These are phyloP conservation scores for Bibio marci DNA, from an alignment of 2,888 invertebrate genomes.

Conservation along the genomic window DNA sequence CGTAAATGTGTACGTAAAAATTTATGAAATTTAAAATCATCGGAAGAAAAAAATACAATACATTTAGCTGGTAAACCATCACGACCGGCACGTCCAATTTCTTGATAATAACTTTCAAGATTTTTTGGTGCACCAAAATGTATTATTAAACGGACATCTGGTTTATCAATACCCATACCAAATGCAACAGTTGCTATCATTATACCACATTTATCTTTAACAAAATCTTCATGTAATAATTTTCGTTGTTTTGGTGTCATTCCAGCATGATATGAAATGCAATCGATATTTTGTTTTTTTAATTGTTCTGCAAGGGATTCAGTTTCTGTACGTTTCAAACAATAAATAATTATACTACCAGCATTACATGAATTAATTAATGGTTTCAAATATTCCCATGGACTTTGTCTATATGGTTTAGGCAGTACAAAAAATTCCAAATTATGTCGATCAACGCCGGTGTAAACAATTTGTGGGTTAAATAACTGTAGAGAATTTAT, in stretches of 20 bases:
- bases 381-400: conserved; percentile 14
- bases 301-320: conserved; percentile 34
- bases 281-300: conserved; percentile 26
- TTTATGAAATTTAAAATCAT: conserved; percentile 31
- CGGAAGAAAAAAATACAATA: conserved; percentile 34
- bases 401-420: too few relatives aligned
- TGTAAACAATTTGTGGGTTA: too few relatives aligned
- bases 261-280: conserved; percentile 48
- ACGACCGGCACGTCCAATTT: conserved; percentile 56
- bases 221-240: conserved; percentile 41
- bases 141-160: conserved; percentile 48
- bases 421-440: too few relatives aligned
- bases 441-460: too few relatives aligned
- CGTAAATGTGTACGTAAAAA: conserved; percentile 15
- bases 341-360: conserved; percentile 48
- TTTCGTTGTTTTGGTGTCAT: conserved; percentile 33
- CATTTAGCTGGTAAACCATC: conserved; percentile 47
- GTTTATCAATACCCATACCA: conserved; percentile 58
- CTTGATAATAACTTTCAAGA: conserved; percentile 58
- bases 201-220: conserved; percentile 38
- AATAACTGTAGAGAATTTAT: too few relatives aligned
- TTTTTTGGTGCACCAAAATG: conserved; percentile 55
- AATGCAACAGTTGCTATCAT: conserved; percentile 50
- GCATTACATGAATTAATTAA: background rate
- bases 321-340: conserved; percentile 42